Conservation (phyloP, 2,797 vertebrate genomes). For the Dipus sagitta region DNA sequence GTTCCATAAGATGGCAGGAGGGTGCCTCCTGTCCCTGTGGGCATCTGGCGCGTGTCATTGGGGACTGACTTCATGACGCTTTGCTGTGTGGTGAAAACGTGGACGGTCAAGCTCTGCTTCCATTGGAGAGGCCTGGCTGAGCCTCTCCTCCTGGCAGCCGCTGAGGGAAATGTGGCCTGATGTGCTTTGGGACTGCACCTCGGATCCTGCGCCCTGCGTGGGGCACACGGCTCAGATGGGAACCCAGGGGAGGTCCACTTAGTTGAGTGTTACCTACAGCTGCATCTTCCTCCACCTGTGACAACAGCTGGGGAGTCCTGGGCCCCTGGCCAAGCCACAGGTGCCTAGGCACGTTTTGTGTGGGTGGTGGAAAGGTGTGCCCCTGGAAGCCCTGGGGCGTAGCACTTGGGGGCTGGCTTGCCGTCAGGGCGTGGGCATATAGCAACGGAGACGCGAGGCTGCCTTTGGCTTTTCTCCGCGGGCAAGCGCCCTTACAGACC, state of each 20-base stretch:
- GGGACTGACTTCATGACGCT: background rate
- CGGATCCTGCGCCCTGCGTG: background rate
- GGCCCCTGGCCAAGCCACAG: background rate
- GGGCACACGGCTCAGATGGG: background rate
- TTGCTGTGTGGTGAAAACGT: background rate
- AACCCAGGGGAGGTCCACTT: background rate
- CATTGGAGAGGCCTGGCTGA: background rate
- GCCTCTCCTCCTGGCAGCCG: background rate
- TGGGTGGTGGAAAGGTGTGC: background rate
- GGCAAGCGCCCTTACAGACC: rapidly evolving
- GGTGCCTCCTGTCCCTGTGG: too few relatives aligned
- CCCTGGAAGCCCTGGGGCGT: slow-evolving; percentile 64
- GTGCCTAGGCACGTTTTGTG: background rate
- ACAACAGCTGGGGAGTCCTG: background rate
- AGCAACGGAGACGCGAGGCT: rapidly evolving
- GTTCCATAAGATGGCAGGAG: background rate
- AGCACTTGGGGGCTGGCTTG: background rate
- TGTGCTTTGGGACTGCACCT: background rate
- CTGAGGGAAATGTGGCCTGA: rapidly evolving
- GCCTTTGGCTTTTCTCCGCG: rapidly evolving
- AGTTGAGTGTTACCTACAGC: rapidly evolving
- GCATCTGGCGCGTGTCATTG: too few relatives aligned
- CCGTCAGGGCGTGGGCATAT: background rate
- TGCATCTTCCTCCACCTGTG: background rate
- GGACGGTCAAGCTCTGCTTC: rapidly evolving